Evolutionary conservation across 1,140 invertebrate species (phyloP).

Genomic region (Metopolophium dirhodum): DNA sequence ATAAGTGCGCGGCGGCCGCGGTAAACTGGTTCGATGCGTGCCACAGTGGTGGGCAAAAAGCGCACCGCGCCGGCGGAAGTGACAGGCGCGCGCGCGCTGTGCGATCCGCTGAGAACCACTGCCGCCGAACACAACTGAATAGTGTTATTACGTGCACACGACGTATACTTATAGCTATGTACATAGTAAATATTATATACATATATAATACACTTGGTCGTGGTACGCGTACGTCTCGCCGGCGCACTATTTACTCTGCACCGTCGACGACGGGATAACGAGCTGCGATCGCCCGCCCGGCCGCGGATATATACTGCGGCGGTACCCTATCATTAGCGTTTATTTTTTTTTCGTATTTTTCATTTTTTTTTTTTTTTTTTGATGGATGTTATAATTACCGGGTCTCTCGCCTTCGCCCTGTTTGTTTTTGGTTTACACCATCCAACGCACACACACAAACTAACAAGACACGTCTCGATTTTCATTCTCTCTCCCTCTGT

Average conservation of each 20-base stretch:
- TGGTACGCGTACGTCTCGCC: conserved; percentile 5
- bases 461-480: conserved; percentile 44
- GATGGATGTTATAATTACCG: conserved; percentile 57
- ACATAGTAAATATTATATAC: not conserved
- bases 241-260: conserved; percentile 35
- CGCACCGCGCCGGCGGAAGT: not conserved
- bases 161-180: conserved; percentile 18
- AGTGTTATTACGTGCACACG: not conserved
- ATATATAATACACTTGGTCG: conserved; percentile 7
- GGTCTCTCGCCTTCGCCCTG: conserved; percentile 55
- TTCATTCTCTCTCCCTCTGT: not conserved
- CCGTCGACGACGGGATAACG: conserved; percentile 36
- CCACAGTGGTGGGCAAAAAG: conserved; percentile 13
- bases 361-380: not conserved
- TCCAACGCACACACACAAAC: conserved; percentile 18
- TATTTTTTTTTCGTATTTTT: not conserved
- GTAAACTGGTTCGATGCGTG: conserved; percentile 43
- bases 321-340: conserved; percentile 57
- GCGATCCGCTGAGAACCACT: conserved; percentile 40
- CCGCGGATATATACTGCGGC: not conserved
- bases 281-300: conserved; percentile 32
- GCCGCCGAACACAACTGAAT: not conserved
- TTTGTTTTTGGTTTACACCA: conserved; percentile 55
- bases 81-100: not conserved
- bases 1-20: conserved; percentile 5